phyloP scores from a whole-genome alignment of 2,888 invertebrate species.

The Aporophyla lueneburgensis region DNA sequence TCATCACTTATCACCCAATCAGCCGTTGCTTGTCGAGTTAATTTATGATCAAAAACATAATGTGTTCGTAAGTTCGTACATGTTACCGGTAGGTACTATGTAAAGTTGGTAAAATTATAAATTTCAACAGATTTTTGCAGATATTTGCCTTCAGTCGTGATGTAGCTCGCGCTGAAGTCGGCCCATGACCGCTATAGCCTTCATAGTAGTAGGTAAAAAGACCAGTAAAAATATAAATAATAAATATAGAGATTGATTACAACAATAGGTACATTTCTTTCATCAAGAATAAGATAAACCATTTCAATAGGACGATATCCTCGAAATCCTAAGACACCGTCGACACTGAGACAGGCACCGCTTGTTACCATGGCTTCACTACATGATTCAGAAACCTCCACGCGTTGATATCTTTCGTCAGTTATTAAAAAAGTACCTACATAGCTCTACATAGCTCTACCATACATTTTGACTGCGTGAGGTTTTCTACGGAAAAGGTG shows the following conservation, averaged over 20 bases:
- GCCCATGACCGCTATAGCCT: background rate
- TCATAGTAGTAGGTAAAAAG: background rate
- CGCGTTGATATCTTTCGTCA: too few species aligned
- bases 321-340: background rate
- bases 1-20: slow-evolving; percentile 42
- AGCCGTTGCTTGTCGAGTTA: slow-evolving; percentile 16
- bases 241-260: background rate
- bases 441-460: too few species aligned
- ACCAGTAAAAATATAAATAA: background rate
- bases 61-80: slow-evolving; percentile 3
- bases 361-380: too few species aligned
- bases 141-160: too few species aligned
- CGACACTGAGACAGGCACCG: background rate
- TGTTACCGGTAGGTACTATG: slow-evolving; percentile 27
- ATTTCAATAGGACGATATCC: background rate
- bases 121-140: background rate
- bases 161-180: background rate
- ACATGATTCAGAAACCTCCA: too few species aligned
- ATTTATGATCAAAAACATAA: slow-evolving; percentile 22
- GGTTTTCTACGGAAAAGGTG: too few species aligned
- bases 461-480: too few species aligned
- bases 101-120: slow-evolving; percentile 1
- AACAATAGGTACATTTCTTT: background rate
- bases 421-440: too few species aligned
- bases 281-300: background rate